A percentile compares a stretch with the other conserved stretches of the same genome.
phyloP scores from a whole-genome alignment of 2,113 vertebrate genomes.

The Stictonetta naevosa region DNA sequence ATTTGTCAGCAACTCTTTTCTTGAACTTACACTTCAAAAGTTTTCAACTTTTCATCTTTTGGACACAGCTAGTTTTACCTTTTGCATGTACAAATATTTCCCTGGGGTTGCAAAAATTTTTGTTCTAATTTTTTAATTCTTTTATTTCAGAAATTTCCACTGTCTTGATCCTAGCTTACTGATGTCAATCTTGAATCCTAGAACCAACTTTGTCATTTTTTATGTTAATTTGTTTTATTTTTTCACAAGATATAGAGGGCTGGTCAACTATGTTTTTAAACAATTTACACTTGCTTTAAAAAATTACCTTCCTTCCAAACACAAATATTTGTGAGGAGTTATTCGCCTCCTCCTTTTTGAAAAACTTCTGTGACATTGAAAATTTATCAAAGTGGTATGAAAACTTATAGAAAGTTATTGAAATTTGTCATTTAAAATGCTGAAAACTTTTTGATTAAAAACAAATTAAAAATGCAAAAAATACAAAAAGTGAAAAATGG shows the following conservation, averaged over 20 bases:
- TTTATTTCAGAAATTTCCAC: background rate
- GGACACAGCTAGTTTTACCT: background rate
- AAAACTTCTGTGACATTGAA: background rate
- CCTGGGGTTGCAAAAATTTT: background rate
- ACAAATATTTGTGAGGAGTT: background rate
- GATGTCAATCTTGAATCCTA: background rate
- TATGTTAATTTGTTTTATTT: background rate
- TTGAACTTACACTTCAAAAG: background rate
- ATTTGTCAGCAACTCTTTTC: background rate
- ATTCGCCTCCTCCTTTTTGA: background rate
- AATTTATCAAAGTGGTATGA: conserved; percentile 28
- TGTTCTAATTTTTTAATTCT: background rate
- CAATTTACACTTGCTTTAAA: background rate
- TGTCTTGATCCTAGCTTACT: background rate
- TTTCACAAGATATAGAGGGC: background rate
- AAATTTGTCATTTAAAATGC: background rate
- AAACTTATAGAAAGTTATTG: conserved; percentile 12
- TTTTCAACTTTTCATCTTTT: background rate
- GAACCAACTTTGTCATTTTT: background rate
- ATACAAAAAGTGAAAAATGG: background rate
- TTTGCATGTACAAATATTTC: background rate
- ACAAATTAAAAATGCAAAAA: background rate
- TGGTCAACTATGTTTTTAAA: background rate
- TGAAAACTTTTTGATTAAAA: background rate
- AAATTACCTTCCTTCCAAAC: background rate